These are phyloP conservation scores for Orientallactaga bullata DNA, from an alignment of 2,113 vertebrate genomes.

Conservation along the genomic window DNA sequence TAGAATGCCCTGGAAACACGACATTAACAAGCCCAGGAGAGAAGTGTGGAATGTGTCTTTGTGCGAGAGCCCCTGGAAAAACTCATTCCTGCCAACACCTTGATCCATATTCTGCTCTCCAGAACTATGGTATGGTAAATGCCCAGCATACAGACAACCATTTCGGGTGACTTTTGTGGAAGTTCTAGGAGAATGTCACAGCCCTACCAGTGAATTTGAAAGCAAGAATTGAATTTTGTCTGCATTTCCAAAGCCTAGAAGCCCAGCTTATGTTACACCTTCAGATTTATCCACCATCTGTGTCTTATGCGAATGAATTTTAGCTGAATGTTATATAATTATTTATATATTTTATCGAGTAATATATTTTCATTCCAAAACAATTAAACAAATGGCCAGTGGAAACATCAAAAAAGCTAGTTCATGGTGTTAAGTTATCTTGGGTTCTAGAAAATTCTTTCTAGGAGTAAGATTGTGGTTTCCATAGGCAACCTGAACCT, in stretches of 20 bases:
- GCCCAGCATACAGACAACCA: neutral
- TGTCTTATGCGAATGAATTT: neutral
- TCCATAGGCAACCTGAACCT: neutral
- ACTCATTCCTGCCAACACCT: neutral
- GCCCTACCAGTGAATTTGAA: neutral
- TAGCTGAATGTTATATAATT: neutral
- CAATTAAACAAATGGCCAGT: neutral
- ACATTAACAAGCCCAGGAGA: neutral
- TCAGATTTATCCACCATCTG: neutral
- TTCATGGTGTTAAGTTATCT: neutral
- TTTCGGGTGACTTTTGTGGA: neutral
- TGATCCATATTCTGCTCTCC: neutral
- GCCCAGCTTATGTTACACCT: neutral
- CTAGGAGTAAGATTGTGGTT: neutral
- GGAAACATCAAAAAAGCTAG: neutral
- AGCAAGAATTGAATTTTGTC: neutral
- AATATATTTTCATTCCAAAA: neutral
- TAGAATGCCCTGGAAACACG: neutral
- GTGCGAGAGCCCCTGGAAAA: neutral
- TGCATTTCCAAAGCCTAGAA: neutral
- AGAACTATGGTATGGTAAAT: neutral
- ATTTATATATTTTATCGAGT: neutral
- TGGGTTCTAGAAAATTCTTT: neutral
- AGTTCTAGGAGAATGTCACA: neutral
- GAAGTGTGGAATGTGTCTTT: neutral